Evolutionary conservation across 2,888 invertebrate species (phyloP), one percentile per base, ranked within the genome.

Genomic region (Archips crataeganus): DNA sequence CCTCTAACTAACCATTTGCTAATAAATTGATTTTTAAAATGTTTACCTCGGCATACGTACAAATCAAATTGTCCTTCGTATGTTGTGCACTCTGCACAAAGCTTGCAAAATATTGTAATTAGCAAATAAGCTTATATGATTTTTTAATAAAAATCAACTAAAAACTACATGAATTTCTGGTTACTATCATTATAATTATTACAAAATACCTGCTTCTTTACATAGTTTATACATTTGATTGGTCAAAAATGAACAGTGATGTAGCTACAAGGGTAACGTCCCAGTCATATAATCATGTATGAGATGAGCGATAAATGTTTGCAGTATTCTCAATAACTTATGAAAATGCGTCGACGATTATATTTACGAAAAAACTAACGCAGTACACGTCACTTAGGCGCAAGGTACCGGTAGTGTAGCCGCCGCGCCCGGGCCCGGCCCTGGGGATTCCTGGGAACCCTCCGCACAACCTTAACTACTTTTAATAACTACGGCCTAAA

Each of bases 131-230:
- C 84, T 87, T 85, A 85, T 82, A 85, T 81, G 81, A 84, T 85
- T 83, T 84, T 81, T 77, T 78, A 75, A 79, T 79, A 79, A 83
- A 79, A 89, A 86, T 85, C 83, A 86, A 88, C 86, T 85, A 86
- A 84, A 80, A 83, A 79, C 85, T 84, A 87, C 82, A 85, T 83
- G 82, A 82, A 87, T 82, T 83, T 84, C 79, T 82, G 82, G 81
- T 86, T 85, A 85, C 83, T 84, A 82, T 82, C 79, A 85, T 81
- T 79, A 84, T 32, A 57, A 57, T 82, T 84, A 86, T 81, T 85
- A 84, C 82, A 88, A 87, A 85, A 86, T 85, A 87, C 83, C 87
- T 85, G 87, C 80, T 84, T 86, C 81, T 87, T 85, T 87, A 87
- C 85, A 87, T 84, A 83, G 82, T 86, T 85, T 85, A 86, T 87